Evolutionary conservation across 2,113 vertebrate genomes (phyloP), one percentile per base, ranked within the genome.

Genomic region (Parus major): DNA sequence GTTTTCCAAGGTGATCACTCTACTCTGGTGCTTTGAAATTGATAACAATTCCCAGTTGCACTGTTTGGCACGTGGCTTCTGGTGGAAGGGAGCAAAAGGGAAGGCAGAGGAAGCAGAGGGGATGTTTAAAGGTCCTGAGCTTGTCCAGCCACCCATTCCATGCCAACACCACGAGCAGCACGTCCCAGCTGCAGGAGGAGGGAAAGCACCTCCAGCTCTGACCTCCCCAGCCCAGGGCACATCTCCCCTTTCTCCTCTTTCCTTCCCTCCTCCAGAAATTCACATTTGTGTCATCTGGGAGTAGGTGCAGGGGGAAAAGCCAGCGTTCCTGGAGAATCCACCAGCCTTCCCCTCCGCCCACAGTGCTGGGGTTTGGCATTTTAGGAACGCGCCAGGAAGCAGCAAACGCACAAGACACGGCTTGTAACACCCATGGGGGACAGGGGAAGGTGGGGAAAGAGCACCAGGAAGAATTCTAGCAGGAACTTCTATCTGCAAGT

Each of bases 161-260:
- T 3, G 36, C 36, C 5, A 3, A 4, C 13, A 6, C 1, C 0
- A 3, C 0, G 3, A 31, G 50, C 1, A 18, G 25, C 57, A 47
- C 0, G 0, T 42, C 24, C 24, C 81, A 70, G 52, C 28, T 14
- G 0, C 1, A 2, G 59, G 33, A 56, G 42, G 2, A 85, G 20
- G 39, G 22, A 25, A 19, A 8, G 6, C 3, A 1, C 11, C 75
- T 36, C 49, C 35, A 25, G 36, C 76, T 27, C 0, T 33, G 19
- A 35, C 8, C 29, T 93, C 29, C 57, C 50, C 56, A 36, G 7
- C 1, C 22, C 65, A 17, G 9, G 2, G 9, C 86, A 28, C 42
- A 46, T 2, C 41, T 65, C 59, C 79, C 46, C 63, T 15, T 11
- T 7, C 72, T 77, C 68, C 15, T 52, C 41, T 66, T 7, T 8